These are phyloP conservation scores for Lissonota sp. DNA, from an alignment of 2,888 invertebrate genomes.

Conservation along the genomic window DNA sequence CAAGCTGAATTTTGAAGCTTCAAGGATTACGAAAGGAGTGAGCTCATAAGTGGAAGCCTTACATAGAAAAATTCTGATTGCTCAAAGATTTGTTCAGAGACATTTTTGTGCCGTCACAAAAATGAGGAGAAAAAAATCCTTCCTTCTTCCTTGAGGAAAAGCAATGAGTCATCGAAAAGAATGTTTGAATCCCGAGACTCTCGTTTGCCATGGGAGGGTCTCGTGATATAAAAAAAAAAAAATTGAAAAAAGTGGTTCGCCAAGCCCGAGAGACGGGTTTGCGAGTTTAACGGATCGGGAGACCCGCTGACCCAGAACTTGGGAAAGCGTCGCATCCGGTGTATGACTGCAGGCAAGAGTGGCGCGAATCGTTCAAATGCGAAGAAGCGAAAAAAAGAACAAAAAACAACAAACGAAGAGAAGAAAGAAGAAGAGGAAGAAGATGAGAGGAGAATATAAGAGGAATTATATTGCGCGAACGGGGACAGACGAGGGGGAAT, in stretches of 20 bases:
- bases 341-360: slow-evolving; percentile 3
- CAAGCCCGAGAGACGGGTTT: not conserved
- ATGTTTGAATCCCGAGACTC: not conserved
- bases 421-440: slow-evolving; percentile 61
- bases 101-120: no score
- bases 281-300: slow-evolving; percentile 63
- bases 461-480: slow-evolving; percentile 16
- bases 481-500: slow-evolving; percentile 8
- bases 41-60: no score
- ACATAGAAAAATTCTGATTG: no score
- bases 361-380: not conserved
- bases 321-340: slow-evolving; percentile 73
- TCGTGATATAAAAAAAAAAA: slow-evolving; percentile 7
- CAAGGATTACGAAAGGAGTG: no score
- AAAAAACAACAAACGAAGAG: slow-evolving; percentile 44
- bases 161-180: not conserved
- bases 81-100: no score
- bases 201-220: slow-evolving; percentile 10
- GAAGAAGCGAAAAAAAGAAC: slow-evolving; percentile 51
- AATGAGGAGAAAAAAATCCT: no score
- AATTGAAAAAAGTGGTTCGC: slow-evolving; percentile 40
- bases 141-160: not conserved
- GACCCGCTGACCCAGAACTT: slow-evolving; percentile 80
- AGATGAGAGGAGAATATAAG: slow-evolving; percentile 51
- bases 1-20: no score